Evolutionary conservation across 2,797 vertebrate genomes (phyloP).

Genomic region (Pantherophis alleghaniensis): DNA sequence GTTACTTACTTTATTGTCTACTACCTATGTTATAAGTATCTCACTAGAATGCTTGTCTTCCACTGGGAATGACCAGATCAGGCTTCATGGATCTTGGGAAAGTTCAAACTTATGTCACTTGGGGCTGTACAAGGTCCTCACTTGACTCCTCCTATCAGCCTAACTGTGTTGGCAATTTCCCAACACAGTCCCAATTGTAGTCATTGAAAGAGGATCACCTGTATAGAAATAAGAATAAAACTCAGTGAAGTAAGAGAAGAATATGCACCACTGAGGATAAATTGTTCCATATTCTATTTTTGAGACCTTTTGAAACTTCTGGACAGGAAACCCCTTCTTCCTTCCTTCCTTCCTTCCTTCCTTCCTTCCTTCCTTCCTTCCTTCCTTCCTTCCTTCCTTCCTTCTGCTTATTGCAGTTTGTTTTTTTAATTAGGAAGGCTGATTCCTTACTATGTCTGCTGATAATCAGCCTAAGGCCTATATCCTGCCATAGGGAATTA

Average conservation of each 20-base stretch:
- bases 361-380: not conserved
- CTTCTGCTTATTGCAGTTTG: not conserved
- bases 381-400: not conserved
- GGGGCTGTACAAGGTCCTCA: not conserved
- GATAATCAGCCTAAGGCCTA: not conserved
- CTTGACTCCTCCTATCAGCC: not conserved
- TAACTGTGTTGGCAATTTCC: not conserved
- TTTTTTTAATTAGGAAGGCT: not conserved
- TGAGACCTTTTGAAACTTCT: not conserved
- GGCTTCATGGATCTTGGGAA: not conserved
- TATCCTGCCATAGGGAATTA: not conserved
- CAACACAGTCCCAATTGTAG: not conserved
- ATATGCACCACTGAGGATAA: not conserved
- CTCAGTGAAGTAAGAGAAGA: not conserved
- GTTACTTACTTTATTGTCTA: not conserved
- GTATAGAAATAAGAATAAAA: not conserved
- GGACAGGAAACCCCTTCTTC: not conserved
- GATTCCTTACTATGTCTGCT: not conserved
- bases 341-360: not conserved
- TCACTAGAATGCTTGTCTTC: not conserved
- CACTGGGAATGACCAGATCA: not conserved
- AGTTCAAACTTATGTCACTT: not conserved
- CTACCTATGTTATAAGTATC: not conserved
- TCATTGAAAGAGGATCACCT: not conserved
- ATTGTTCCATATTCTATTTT: conserved; percentile 3